These are phyloP conservation scores for Tribolium castaneum DNA, from an alignment of 1,140 invertebrate genomes.

Conservation along the genomic window DNA sequence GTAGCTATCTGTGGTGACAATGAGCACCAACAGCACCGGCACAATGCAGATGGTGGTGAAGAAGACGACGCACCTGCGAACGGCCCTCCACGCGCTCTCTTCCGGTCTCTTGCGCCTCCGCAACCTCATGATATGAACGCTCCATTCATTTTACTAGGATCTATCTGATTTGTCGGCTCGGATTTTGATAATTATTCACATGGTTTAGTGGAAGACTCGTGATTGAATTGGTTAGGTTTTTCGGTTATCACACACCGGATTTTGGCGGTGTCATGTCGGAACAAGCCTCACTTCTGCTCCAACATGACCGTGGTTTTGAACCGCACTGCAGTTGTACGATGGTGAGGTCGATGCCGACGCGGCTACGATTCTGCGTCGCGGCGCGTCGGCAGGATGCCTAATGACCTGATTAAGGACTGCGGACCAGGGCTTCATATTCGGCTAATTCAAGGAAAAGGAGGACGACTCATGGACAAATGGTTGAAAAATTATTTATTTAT, in stretches of 20 bases:
- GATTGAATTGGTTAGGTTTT: neutral
- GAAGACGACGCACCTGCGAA: conserved; percentile 62
- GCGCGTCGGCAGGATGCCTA: neutral
- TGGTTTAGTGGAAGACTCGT: conserved; percentile 14
- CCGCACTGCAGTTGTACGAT: conserved; percentile 9
- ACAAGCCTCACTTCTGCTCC: conserved; percentile 16
- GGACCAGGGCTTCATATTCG: no score
- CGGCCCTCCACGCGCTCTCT: conserved; percentile 57
- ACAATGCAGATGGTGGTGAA: conserved; percentile 63
- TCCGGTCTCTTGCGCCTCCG: conserved; percentile 52
- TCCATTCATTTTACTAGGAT: conserved; percentile 5
- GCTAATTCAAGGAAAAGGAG: no score
- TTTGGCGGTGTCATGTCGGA: conserved; percentile 11
- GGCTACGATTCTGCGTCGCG: conserved; percentile 22
- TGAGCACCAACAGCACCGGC: conserved; percentile 61
- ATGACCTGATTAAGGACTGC: neutral
- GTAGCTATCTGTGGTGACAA: conserved; percentile 63
- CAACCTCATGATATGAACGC: conserved; percentile 54
- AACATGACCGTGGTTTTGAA: neutral
- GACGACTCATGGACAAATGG: no score
- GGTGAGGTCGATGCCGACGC: conserved; percentile 17
- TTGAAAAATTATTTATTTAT: no score
- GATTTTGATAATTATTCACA: conserved; percentile 20
- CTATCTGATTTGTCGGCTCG: neutral
- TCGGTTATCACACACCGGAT: conserved; percentile 3